Evolutionary conservation across 2,797 vertebrate genomes (phyloP).

Genomic region (Lerista edwardsae): DNA sequence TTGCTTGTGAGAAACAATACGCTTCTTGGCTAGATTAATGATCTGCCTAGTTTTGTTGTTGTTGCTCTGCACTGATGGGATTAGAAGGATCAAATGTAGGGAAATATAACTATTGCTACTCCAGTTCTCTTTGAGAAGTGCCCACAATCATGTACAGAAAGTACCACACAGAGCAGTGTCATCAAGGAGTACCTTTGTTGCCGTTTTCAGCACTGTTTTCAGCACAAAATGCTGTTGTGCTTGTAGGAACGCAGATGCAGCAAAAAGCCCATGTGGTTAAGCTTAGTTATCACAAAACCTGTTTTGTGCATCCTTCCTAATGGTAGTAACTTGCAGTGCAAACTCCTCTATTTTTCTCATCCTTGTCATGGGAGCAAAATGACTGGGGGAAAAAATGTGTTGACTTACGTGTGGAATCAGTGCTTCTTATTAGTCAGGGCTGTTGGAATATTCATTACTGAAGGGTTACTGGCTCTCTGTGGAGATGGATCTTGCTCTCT

Average conservation of each 20-base stretch:
- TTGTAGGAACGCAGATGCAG: neutral
- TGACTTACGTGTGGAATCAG: neutral
- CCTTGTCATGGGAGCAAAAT: neutral
- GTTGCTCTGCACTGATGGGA: neutral
- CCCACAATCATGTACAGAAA: neutral
- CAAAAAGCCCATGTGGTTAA: neutral
- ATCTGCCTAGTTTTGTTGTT: neutral
- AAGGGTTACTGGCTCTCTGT: neutral
- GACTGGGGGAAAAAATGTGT: too few species aligned
- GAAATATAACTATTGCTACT: neutral
- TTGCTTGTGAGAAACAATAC: constrained; percentile 36
- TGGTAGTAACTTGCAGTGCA: neutral
- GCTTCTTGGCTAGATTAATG: neutral
- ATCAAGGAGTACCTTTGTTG: neutral
- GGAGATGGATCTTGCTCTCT: neutral
- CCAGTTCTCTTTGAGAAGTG: neutral
- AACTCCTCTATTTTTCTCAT: too few species aligned
- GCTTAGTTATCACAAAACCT: too few species aligned
- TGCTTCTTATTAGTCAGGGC: neutral
- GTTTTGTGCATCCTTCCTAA: neutral
- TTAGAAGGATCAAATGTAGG: neutral
- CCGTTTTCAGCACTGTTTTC: neutral
- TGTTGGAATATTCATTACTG: neutral
- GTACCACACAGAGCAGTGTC: too few species aligned
- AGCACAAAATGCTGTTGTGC: neutral